These are phyloP conservation scores for Rhabdophis nuchalis DNA, from an alignment of 2,797 vertebrate genomes.

Conservation along the genomic window DNA sequence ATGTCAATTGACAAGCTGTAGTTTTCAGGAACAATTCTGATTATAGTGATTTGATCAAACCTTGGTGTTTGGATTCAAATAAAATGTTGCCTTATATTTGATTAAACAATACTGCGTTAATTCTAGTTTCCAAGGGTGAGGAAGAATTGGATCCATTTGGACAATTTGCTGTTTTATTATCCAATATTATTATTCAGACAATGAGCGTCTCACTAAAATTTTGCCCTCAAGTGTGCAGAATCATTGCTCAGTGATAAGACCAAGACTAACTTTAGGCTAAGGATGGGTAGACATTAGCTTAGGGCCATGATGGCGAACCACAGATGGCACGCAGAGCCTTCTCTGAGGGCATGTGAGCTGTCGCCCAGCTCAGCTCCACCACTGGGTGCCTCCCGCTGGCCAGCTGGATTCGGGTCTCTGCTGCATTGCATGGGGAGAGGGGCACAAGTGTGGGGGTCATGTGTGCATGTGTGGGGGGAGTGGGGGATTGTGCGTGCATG, in stretches of 20 bases:
- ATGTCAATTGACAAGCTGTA: not conserved
- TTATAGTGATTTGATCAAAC: not conserved
- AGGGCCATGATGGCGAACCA: not conserved
- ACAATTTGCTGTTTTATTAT: not conserved
- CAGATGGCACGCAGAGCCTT: too few species aligned
- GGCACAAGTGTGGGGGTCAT: too few species aligned
- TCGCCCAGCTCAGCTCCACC: too few species aligned
- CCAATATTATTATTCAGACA: not conserved
- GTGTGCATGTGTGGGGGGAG: too few species aligned
- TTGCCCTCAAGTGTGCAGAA: not conserved
- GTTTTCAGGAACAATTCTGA: not conserved
- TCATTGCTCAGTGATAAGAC: not conserved
- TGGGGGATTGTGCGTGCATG: too few species aligned
- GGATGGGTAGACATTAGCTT: not conserved
- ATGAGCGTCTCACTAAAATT: not conserved
- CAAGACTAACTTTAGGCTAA: not conserved
- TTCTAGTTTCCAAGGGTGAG: not conserved
- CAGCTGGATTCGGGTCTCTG: too few species aligned
- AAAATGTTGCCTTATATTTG: not conserved
- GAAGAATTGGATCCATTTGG: not conserved
- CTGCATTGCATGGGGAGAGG: too few species aligned
- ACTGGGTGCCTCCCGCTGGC: too few species aligned
- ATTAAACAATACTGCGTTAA: not conserved
- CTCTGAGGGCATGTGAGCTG: too few species aligned
- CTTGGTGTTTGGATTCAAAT: not conserved